Percentiles rank a stretch among this genome's conserved stretches.
Evolutionary conservation across 2,888 invertebrate genomes (phyloP).

Genomic region (Amphipoea oculea): DNA sequence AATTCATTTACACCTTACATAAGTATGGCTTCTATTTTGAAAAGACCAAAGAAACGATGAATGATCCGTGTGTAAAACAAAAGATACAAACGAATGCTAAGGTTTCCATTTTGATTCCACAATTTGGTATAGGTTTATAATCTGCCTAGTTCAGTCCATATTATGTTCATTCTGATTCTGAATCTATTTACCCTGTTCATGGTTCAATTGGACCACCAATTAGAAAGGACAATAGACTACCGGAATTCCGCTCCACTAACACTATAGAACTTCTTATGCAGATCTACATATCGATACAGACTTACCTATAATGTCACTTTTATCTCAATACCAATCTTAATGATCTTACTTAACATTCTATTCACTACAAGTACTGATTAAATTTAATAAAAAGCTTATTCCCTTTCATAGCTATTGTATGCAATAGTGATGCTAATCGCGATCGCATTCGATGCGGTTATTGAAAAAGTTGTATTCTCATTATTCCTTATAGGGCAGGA

Average conservation of each 20-base stretch:
- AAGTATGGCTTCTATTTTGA: too few relatives aligned
- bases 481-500: slow-evolving; percentile 51
- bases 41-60: too few relatives aligned
- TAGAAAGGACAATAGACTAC: background rate
- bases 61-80: too few relatives aligned
- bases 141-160: background rate
- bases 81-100: too few relatives aligned
- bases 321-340: slow-evolving; percentile 44
- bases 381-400: slow-evolving; percentile 40
- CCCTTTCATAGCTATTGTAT: slow-evolving; percentile 44
- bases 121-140: background rate
- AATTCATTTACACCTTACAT: too few relatives aligned
- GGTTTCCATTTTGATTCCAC: too few relatives aligned
- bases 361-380: slow-evolving; percentile 22
- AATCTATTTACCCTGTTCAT: slow-evolving; percentile 11
- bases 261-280: background rate
- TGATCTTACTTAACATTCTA: slow-evolving; percentile 21
- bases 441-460: slow-evolving; percentile 20
- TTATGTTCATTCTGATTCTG: background rate
- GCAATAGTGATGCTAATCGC: slow-evolving; percentile 40
- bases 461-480: slow-evolving; percentile 53
- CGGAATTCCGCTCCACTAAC: slow-evolving; percentile 39
- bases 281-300: slow-evolving; percentile 4
- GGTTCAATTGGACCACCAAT: slow-evolving; percentile 13
- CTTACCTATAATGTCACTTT: slow-evolving; percentile 13